Percentiles rank a stretch among this genome's conserved stretches.
phyloP scores from a whole-genome alignment of 2,888 invertebrate genomes.

The Amphiduros pacificus region DNA sequence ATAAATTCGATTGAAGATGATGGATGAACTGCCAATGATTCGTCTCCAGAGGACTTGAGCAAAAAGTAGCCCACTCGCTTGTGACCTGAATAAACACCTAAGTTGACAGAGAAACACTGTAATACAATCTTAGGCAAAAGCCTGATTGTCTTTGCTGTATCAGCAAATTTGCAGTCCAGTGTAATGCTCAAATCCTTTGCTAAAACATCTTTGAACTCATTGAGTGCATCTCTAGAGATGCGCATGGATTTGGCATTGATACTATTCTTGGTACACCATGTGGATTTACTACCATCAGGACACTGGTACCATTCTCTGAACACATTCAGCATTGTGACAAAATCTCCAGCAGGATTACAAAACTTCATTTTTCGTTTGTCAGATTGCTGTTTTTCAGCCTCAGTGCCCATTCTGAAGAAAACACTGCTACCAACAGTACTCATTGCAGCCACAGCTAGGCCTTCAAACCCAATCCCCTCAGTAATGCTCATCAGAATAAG shows the following conservation, averaged over 20 bases:
- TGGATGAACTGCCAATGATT: conserved; percentile 36
- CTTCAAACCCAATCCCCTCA: conserved; percentile 38
- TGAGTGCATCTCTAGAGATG: conserved; percentile 37
- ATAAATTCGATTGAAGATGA: conserved; percentile 40
- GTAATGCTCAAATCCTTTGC: conserved; percentile 11
- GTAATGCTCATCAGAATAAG: conserved; percentile 38
- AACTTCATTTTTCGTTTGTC: conserved; percentile 42
- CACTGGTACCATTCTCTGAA: conserved; percentile 42
- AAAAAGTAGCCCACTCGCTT: conserved; percentile 39
- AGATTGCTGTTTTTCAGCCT: conserved; percentile 39
- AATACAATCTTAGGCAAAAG: background rate
- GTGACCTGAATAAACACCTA: background rate
- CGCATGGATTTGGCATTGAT: conserved; percentile 53
- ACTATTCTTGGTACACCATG: conserved; percentile 40
- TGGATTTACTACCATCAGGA: conserved; percentile 10
- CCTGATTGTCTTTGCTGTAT: background rate
- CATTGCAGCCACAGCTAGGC: conserved; percentile 45
- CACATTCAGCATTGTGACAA: conserved; percentile 43
- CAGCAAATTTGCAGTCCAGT: background rate
- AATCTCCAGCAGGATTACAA: conserved; percentile 46
- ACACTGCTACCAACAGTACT: conserved; percentile 42
- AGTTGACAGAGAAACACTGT: background rate
- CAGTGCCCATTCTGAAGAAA: conserved; percentile 44
- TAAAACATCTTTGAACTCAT: conserved; percentile 37
- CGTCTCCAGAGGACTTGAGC: conserved; percentile 11